Evolutionary conservation across 2,888 invertebrate species (phyloP).

Genomic region (Pseudanteris insignis): DNA sequence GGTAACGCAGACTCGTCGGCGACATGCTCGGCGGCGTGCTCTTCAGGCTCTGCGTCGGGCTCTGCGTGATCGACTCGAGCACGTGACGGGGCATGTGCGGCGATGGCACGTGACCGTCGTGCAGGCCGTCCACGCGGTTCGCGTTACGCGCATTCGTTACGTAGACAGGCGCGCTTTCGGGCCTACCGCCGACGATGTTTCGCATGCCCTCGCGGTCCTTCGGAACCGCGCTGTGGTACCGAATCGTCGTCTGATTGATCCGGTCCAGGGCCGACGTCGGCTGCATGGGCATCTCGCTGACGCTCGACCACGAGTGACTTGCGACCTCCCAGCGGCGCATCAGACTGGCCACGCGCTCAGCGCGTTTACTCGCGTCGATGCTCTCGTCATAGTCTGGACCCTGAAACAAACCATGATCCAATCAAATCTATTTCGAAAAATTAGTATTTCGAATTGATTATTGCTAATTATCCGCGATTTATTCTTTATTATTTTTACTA

Average conservation of each 20-base stretch:
- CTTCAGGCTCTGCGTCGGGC: constrained; percentile 60
- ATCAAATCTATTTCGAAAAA: not conserved
- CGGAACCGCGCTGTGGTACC: constrained; percentile 47
- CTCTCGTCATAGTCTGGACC: constrained; percentile 85
- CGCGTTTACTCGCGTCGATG: constrained; percentile 75
- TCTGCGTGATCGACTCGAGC: constrained; percentile 62
- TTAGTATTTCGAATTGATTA: no score
- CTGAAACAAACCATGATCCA: constrained; percentile 68
- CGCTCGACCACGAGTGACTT: constrained; percentile 68
- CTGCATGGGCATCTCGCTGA: constrained; percentile 50
- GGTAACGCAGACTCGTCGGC: constrained; percentile 53
- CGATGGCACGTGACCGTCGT: constrained; percentile 55
- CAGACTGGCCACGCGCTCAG: constrained; percentile 74
- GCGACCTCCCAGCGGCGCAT: constrained; percentile 82
- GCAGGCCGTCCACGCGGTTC: constrained; percentile 60
- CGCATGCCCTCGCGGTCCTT: constrained; percentile 62
- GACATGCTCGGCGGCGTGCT: constrained; percentile 55
- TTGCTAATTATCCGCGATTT: no score
- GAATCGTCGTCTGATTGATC: constrained; percentile 11
- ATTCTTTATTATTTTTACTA: no score
- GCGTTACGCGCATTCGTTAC: constrained; percentile 51
- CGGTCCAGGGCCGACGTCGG: constrained; percentile 32
- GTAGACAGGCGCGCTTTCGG: constrained; percentile 62
- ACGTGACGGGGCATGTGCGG: constrained; percentile 62
- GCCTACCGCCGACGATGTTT: constrained; percentile 61